These are phyloP conservation scores for Cryptus viduatorius DNA, from an alignment of 2,888 invertebrate genomes.

Conservation along the genomic window DNA sequence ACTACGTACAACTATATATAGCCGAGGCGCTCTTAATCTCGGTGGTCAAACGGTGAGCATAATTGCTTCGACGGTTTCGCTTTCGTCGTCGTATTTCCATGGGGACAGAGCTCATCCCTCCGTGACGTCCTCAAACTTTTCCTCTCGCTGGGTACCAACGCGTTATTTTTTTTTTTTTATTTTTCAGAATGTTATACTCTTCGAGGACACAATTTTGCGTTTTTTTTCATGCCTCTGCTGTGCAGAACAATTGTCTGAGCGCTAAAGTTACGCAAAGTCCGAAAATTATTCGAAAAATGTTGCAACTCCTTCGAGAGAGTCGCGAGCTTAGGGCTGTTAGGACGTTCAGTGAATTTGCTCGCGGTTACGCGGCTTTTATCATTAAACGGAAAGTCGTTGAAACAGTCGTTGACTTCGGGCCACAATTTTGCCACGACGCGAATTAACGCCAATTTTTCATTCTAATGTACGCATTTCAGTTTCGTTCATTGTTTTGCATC, in stretches of 20 bases:
- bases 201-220: constrained; percentile 21
- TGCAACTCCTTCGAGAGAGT: constrained; percentile 19
- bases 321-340: constrained; percentile 31
- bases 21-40: constrained; percentile 74
- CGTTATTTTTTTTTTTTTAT: constrained; percentile 19
- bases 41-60: constrained; percentile 75
- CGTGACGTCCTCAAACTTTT: constrained; percentile 77
- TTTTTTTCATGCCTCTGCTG: constrained; percentile 19
- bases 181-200: constrained; percentile 28
- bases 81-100: constrained; percentile 82
- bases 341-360: constrained; percentile 46
- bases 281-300: constrained; percentile 47
- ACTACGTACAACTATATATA: constrained; percentile 78
- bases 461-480: neutral
- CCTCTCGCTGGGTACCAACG: constrained; percentile 66
- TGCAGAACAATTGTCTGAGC: constrained; percentile 39
- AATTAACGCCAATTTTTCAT: no score
- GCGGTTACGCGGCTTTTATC: neutral
- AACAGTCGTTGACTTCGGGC: neutral
- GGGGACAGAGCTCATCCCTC: constrained; percentile 76
- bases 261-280: constrained; percentile 48
- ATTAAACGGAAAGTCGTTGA: neutral
- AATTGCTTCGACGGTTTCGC: constrained; percentile 83
- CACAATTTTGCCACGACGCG: no score
- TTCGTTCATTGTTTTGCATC: neutral